Conservation (phyloP, 2,113 vertebrate genomes). For the Pholis gunnellus region DNA sequence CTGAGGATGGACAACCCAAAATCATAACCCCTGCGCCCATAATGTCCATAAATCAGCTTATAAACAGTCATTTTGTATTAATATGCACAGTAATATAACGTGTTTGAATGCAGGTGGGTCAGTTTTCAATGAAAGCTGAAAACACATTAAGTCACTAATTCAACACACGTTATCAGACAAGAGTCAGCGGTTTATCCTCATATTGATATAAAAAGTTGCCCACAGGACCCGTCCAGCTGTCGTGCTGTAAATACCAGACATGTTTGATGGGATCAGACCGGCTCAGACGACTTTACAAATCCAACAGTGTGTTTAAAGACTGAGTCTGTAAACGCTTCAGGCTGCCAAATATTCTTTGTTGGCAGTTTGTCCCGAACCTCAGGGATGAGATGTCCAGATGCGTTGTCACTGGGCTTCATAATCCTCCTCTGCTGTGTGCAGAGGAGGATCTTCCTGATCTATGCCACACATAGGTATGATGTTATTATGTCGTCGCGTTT, state of each 20-base stretch:
- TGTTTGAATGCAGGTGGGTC: neutral
- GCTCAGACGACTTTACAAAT: constrained; percentile 55
- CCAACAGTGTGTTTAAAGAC: constrained; percentile 31
- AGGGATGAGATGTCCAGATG: constrained; percentile 7
- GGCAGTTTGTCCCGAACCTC: constrained; percentile 32
- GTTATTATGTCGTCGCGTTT: neutral
- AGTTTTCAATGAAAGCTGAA: neutral
- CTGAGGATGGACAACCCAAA: no score
- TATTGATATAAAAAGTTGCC: neutral
- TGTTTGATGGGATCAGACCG: constrained; percentile 66
- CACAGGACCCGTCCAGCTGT: constrained; percentile 43
- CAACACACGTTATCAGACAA: neutral
- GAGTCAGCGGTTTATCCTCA: neutral
- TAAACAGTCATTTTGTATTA: neutral
- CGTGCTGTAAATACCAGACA: constrained; percentile 50
- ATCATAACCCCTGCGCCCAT: no score
- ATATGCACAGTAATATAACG: neutral
- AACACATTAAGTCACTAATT: neutral
- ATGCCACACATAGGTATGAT: constrained; percentile 7
- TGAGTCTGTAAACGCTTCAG: constrained; percentile 34
- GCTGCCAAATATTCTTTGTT: constrained; percentile 44
- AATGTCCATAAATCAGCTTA: neutral
- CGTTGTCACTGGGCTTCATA: constrained; percentile 16
- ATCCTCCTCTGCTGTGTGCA: constrained; percentile 11
- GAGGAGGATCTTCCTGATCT: no score